Evolutionary conservation across 2,888 invertebrate species (phyloP), one percentile per base, ranked within the genome.

Genomic region (Achlya flavicornis): DNA sequence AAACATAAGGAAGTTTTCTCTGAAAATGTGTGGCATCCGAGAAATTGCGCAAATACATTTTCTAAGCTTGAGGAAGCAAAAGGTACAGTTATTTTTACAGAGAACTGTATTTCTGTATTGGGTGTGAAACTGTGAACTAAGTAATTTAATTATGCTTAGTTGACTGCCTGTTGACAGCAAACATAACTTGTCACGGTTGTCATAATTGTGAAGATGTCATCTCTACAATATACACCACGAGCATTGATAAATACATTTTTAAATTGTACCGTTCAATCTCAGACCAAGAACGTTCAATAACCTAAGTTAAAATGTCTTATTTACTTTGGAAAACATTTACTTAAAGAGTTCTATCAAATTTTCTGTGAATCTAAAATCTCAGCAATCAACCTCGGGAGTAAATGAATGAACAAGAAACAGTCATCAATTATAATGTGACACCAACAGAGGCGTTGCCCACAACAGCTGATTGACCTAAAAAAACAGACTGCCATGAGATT

Each of bases 381-480:
- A 41, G 41, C 41, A 41, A 41, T 41, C 11, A 41, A 41, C 41
- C 41, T 41, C 41, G 53, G 53, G 3, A 19, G 16, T 7, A 19
- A 60, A 26, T 26, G 16, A 60, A 60, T 60, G 43, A 60, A 60
- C 41, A 38, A 59, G 12, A 59, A 43, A 41, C 60, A 60, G 12
- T 41, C 63, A 74, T 71, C 68, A 77, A 74, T 76, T 68, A 75
- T 61, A 61, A 64, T 64, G 64, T 60, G 62, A 48, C 61, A 62
- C 11, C 48, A 61, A 19, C 53, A 19, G 19, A 19, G 19, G 53
- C 53, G 3, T 58, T 67, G 71, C 64, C 73, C 70, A 74, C 75
- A 77, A 75, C 84, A 85, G 84, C 83, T 83, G 84, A 78, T 73
- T 84, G 85, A 83, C 84, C 82, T 74, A 82, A 84, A 85, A 83